phyloP scores from a whole-genome alignment of 2,888 invertebrate species.

The Corythucha ciliata region DNA sequence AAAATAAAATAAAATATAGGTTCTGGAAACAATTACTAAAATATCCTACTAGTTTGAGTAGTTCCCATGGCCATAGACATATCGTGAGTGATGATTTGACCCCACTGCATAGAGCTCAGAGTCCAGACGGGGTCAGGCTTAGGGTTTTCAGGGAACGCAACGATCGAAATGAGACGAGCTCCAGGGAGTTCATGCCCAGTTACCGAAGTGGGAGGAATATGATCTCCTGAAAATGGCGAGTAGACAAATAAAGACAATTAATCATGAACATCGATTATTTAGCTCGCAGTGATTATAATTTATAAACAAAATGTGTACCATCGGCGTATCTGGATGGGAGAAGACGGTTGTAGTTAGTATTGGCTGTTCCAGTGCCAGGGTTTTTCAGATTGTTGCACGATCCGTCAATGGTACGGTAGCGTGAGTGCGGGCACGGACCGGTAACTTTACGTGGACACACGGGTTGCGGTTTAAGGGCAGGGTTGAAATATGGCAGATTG shows the following conservation, averaged over 20 bases:
- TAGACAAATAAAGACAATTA: background rate
- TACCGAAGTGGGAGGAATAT: conserved; percentile 52
- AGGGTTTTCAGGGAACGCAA: conserved; percentile 60
- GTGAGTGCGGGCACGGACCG: conserved; percentile 34
- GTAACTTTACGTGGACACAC: conserved; percentile 26
- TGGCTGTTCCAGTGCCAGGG: conserved; percentile 47
- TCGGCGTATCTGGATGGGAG: conserved; percentile 38
- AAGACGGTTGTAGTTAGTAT: conserved; percentile 38
- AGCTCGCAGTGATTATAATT: background rate
- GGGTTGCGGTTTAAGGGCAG: conserved; percentile 9
- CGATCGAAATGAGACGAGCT: conserved; percentile 58
- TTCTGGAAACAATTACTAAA: background rate
- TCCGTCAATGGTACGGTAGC: conserved; percentile 52
- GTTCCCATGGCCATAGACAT: conserved; percentile 64
- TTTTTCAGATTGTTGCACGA: conserved; percentile 54
- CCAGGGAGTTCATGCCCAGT: conserved; percentile 60
- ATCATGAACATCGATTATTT: background rate
- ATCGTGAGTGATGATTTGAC: conserved; percentile 70
- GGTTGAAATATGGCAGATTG: too few species aligned
- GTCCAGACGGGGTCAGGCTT: conserved; percentile 63
- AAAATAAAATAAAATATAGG: background rate
- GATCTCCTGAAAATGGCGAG: conserved; percentile 48
- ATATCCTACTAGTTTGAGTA: conserved; percentile 63
- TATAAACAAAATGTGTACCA: conserved; percentile 35
- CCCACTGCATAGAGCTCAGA: conserved; percentile 68